A percentile compares a stretch with the other conserved stretches of the same genome.
Evolutionary conservation across 2,888 invertebrate genomes (phyloP).

Genomic region (Mactromeris polynyma): DNA sequence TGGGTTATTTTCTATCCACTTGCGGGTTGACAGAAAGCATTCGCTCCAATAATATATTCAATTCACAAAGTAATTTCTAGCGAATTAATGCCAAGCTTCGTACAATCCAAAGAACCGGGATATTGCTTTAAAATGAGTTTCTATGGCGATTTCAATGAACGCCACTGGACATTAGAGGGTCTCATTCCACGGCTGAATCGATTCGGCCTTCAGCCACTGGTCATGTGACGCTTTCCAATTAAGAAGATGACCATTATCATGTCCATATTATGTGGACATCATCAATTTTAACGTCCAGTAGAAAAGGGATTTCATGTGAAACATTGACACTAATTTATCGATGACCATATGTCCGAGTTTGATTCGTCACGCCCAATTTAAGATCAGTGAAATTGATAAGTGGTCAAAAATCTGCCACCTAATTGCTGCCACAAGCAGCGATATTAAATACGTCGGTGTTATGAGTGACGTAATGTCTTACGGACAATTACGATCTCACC

Average conservation of each 20-base stretch:
- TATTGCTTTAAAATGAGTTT: conserved; percentile 37
- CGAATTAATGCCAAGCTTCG: conserved; percentile 34
- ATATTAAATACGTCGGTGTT: conserved; percentile 15
- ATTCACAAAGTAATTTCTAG: conserved; percentile 34
- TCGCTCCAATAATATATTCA: conserved; percentile 30
- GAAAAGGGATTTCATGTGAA: conserved; percentile 26
- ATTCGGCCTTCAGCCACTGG: conserved; percentile 29
- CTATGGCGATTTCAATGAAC: conserved; percentile 26
- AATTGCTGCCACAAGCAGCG: conserved; percentile 23
- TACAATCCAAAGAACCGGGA: conserved; percentile 15
- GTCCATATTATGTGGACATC: conserved; percentile 28
- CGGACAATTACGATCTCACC: conserved; percentile 35
- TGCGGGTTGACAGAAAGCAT: conserved; percentile 38
- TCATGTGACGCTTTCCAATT: conserved; percentile 42
- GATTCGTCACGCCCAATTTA: conserved; percentile 29
- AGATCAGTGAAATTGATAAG: conserved; percentile 30
- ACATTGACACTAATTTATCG: conserved; percentile 58
- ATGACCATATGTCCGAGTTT: conserved; percentile 48
- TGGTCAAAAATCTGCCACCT: neutral
- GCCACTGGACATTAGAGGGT: conserved; percentile 29
- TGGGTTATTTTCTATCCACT: conserved; percentile 2
- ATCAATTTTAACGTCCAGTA: conserved; percentile 40
- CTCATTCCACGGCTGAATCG: conserved; percentile 26
- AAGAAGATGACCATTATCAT: conserved; percentile 52
- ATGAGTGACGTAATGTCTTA: conserved; percentile 30